Conservation (phyloP, 1,140 invertebrate species). For the Leptestheria dahalacensis region DNA sequence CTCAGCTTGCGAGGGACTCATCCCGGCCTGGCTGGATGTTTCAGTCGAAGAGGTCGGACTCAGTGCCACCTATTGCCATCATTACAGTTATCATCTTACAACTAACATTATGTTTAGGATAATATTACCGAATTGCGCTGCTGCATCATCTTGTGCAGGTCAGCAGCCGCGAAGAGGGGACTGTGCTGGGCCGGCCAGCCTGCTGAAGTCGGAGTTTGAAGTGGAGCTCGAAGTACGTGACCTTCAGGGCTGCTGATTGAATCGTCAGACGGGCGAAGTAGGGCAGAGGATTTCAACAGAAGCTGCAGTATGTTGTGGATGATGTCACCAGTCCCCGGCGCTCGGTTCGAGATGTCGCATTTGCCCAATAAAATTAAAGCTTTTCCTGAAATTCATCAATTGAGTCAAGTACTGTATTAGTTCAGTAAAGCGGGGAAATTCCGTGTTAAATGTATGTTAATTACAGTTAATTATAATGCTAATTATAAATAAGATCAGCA, state of each 20-base stretch:
- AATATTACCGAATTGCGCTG: constrained; percentile 66
- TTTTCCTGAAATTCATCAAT: constrained; percentile 48
- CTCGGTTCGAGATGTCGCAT: constrained; percentile 72
- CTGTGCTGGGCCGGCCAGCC: constrained; percentile 23
- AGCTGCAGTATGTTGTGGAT: constrained; percentile 83
- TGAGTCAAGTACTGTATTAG: too few species aligned
- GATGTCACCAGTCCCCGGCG: constrained; percentile 83
- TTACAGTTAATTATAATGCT: too few species aligned
- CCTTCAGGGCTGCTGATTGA: not conserved
- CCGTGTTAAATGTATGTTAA: too few species aligned
- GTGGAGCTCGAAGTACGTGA: constrained; percentile 26
- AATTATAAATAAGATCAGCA: too few species aligned
- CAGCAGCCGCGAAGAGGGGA: constrained; percentile 21
- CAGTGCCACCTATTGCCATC: too few species aligned
- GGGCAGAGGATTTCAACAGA: constrained; percentile 66
- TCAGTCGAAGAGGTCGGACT: constrained; percentile 77
- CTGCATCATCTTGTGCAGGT: constrained; percentile 32
- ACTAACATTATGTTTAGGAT: too few species aligned
- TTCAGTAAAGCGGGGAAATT: too few species aligned
- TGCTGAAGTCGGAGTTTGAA: constrained; percentile 57
- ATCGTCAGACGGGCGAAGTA: constrained; percentile 33
- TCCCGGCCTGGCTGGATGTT: constrained; percentile 52
- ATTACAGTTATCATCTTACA: too few species aligned
- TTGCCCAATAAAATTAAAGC: constrained; percentile 78
- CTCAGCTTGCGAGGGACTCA: constrained; percentile 51